Evolutionary conservation across 2,888 invertebrate genomes (phyloP).

Genomic region (Pemphredon lugubris): DNA sequence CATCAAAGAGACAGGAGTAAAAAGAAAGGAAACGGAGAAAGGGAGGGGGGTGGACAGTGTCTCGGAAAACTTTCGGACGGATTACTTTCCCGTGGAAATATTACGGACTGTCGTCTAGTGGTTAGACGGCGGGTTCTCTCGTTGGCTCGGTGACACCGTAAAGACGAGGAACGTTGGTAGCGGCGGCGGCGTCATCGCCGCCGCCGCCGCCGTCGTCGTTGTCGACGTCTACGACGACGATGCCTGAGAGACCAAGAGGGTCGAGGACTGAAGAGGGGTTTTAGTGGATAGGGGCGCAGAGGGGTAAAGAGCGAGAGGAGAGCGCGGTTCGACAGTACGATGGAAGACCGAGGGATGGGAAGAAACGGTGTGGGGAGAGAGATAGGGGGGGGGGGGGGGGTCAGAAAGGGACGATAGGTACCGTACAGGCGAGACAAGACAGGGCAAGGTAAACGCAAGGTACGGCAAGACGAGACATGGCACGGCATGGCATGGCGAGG

Average conservation of each 20-base stretch:
- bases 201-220: constrained; percentile 11
- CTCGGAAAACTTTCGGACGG: constrained; percentile 17
- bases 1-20: background rate
- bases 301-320: constrained; percentile 27
- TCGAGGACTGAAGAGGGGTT: constrained; percentile 47
- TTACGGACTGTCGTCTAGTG: constrained; percentile 21
- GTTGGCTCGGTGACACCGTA: constrained; percentile 10
- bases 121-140: background rate
- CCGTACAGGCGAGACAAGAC: constrained; percentile 33
- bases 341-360: constrained; percentile 35
- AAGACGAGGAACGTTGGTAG: background rate
- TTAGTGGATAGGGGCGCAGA: constrained; percentile 44
- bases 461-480: constrained; percentile 31
- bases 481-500: constrained; percentile 19
- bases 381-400: constrained; percentile 11
- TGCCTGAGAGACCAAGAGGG: constrained; percentile 39
- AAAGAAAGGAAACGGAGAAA: background rate
- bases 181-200: constrained; percentile 3
- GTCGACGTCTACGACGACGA: constrained; percentile 19
- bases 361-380: constrained; percentile 26
- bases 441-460: constrained; percentile 29
- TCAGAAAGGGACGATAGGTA: constrained; percentile 42
- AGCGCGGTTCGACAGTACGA: constrained; percentile 42
- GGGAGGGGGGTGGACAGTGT: background rate
- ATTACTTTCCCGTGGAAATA: constrained; percentile 55